phyloP scores from a whole-genome alignment of 2,113 vertebrate genomes.

The Pagrus major region DNA sequence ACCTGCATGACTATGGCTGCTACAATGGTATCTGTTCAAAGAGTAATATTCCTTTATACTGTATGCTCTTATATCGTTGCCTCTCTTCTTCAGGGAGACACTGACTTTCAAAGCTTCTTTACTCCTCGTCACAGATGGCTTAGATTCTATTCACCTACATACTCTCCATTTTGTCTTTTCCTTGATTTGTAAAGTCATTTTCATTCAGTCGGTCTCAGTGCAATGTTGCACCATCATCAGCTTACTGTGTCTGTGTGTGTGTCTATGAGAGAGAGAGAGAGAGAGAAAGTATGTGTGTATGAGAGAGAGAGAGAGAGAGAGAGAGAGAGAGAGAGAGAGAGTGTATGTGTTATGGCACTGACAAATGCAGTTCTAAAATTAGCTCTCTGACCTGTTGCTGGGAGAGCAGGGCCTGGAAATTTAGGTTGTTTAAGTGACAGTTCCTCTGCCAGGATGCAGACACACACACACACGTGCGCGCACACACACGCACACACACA shows the following conservation, averaged over 20 bases:
- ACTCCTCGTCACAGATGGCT: slow-evolving; percentile 12
- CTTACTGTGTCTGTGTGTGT: not conserved
- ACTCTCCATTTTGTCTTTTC: not conserved
- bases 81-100: not conserved
- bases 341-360: slow-evolving; percentile 7
- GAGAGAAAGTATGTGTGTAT: no score
- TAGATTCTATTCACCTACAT: not conserved
- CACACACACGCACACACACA: no score
- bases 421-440: not conserved
- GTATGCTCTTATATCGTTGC: not conserved
- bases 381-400: slow-evolving; percentile 31
- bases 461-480: slow-evolving; percentile 6
- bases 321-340: no score
- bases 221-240: slow-evolving; percentile 24
- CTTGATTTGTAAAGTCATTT: slow-evolving; percentile 31
- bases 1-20: not conserved
- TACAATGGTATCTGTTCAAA: not conserved
- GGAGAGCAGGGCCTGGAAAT: slow-evolving; percentile 15
- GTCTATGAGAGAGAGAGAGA: no score
- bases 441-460: not conserved
- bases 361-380: slow-evolving; percentile 26
- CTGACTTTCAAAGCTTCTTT: slow-evolving; percentile 44
- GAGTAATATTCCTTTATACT: not conserved
- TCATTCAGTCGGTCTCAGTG: slow-evolving; percentile 10
- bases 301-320: no score